These are phyloP conservation scores for Podargus strigoides DNA, from an alignment of 2,797 vertebrate species.

Conservation along the genomic window DNA sequence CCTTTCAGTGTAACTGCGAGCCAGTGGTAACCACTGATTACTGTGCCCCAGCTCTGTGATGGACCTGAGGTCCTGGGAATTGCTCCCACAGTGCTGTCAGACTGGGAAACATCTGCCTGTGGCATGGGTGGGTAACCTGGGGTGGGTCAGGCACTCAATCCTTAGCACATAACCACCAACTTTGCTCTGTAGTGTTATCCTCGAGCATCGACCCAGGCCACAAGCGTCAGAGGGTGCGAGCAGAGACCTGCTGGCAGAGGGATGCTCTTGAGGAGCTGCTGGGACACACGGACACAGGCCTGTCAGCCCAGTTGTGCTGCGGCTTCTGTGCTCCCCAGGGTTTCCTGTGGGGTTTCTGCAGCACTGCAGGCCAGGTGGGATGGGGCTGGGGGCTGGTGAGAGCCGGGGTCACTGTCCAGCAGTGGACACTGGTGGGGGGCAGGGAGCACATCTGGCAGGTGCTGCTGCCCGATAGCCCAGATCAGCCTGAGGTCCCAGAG, in stretches of 20 bases:
- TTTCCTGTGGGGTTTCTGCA: background rate
- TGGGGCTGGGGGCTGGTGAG: background rate
- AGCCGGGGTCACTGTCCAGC: fast-evolving
- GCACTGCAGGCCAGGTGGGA: background rate
- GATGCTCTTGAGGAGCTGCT: background rate
- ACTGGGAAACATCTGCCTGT: background rate
- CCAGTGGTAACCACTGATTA: background rate
- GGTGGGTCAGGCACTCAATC: background rate
- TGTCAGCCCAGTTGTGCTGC: background rate
- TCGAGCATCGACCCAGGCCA: background rate
- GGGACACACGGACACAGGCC: background rate
- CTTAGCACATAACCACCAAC: background rate
- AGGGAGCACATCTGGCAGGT: background rate
- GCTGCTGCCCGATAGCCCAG: background rate
- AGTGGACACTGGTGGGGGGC: background rate
- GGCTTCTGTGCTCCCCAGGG: background rate
- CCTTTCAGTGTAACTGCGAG: background rate
- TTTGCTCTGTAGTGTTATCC: background rate
- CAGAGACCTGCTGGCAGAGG: background rate
- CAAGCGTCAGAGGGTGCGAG: background rate
- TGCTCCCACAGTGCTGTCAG: background rate
- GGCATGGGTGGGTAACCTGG: background rate
- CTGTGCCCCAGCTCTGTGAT: background rate
- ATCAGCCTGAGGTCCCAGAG: background rate
- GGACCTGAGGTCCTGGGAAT: background rate